A percentile compares a stretch with the other conserved stretches of the same genome.
These are phyloP conservation scores for Penaeus indicus DNA, from an alignment of 1,140 invertebrate genomes.

Conservation along the genomic window DNA sequence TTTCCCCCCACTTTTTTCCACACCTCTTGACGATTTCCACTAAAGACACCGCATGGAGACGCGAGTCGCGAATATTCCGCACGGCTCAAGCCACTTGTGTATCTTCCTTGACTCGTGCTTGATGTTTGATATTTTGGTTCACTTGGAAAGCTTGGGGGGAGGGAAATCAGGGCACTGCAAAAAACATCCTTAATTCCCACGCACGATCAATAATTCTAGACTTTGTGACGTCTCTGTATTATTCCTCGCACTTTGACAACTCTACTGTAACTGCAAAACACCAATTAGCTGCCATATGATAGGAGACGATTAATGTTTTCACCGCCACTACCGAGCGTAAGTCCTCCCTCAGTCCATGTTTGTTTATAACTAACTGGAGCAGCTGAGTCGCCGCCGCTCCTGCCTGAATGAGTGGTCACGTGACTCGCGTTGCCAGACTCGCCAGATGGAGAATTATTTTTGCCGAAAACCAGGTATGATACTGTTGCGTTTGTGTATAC, in stretches of 20 bases:
- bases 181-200: neutral
- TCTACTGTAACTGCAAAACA: neutral
- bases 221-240: neutral
- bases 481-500: neutral
- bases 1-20: no score
- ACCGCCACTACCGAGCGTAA: neutral
- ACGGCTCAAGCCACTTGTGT: no score
- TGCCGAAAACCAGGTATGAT: neutral
- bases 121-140: no score
- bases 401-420: slow-evolving; percentile 38
- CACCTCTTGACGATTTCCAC: no score
- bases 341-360: slow-evolving; percentile 17
- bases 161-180: no score
- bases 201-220: neutral
- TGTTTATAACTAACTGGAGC: slow-evolving; percentile 41
- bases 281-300: slow-evolving; percentile 23
- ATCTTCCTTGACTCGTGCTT: no score
- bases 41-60: no score
- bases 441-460: neutral
- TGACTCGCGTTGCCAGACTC: slow-evolving; percentile 23
- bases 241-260: neutral
- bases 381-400: slow-evolving; percentile 28
- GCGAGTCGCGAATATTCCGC: no score
- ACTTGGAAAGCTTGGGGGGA: no score
- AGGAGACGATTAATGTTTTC: slow-evolving; percentile 25